These are phyloP conservation scores for Monopis laevigella DNA, from an alignment of 2,888 invertebrate species.

Conservation along the genomic window DNA sequence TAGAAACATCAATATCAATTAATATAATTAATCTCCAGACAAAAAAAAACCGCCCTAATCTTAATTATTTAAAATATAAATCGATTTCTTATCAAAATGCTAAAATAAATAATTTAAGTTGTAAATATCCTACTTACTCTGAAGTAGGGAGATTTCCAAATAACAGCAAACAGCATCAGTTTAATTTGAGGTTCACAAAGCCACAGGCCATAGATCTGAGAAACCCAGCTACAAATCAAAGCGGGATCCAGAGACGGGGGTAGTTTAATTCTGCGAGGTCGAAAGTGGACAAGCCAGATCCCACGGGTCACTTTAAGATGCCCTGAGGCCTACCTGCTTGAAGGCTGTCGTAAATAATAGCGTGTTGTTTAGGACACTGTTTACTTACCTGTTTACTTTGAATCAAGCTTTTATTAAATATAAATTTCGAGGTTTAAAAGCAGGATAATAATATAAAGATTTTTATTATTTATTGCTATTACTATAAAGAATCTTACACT, in stretches of 20 bases:
- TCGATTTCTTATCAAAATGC: no score
- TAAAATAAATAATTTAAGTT: no score
- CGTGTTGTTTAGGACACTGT: not conserved
- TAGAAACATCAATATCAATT: no score
- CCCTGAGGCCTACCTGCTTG: constrained; percentile 13
- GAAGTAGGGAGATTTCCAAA: not conserved
- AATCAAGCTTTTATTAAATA: no score
- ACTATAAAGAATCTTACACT: no score
- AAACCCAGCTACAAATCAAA: constrained; percentile 51
- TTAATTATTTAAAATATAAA: no score
- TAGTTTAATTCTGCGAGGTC: constrained; percentile 26
- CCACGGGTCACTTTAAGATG: constrained; percentile 4
- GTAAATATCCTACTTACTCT: not conserved
- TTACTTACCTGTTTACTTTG: no score
- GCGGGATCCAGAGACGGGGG: constrained; percentile 40
- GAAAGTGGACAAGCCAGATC: constrained; percentile 4
- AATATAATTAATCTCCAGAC: no score
- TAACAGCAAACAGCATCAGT: constrained; percentile 6
- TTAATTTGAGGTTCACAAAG: constrained; percentile 16
- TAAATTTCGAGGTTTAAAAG: no score
- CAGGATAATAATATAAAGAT: no score
- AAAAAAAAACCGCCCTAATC: no score
- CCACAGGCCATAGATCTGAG: constrained; percentile 45
- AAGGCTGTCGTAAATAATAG: constrained; percentile 11
- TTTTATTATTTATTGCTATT: no score